Base-by-base conservation (phyloP, 2,888 invertebrate genomes). In the Aspidiotus destructor region DNA sequence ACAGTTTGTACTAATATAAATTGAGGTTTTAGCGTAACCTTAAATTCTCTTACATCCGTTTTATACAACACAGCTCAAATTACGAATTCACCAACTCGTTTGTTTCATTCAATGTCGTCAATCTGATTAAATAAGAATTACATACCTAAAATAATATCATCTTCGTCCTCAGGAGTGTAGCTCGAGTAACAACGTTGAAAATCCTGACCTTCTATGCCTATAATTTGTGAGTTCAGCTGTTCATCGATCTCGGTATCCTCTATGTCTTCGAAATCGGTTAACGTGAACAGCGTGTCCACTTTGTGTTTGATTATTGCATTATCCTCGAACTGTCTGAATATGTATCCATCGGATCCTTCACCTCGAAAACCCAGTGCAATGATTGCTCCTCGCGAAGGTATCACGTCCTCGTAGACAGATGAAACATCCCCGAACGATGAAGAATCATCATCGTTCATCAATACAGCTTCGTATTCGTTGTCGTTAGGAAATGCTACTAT, bases 391-490 rank as follows among this genome's bases (percentile, higher is more conserved):
- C 60, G 58, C 15, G 41, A 48, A 9, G 67, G 67, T 17, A 67
- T 58, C 11, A 52, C 8, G 17, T 67, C 67, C 42, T 67, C 67
- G 52, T 67, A 67, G 1, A 67, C 67, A 13, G 67, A 67, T 9
- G 67, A 58, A 8, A 60, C 13, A 41, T 67, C 67, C 7, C 67
- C 67, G 41, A 67, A 58, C 28, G 67, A 67, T 28, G 67, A 67
- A 2, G 67, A 44, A 40, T 67, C 67, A 17, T 67, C 67, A 15
- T 67, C 67, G 67, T 67, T 67, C 10, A 67, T 60, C 40, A 67
- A 40, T 1, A 58, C 67, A 1, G 58, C 60, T 52, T 67, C 67
- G 52, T 58, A 67, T 40, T 67, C 67, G 48, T 67, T 48, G 57
- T 44, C 60, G 15, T 67, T 60, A 10, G 55, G 55, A 15, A 67